phyloP scores from a whole-genome alignment of 2,888 invertebrate genomes.

The Drosophila mercatorum region DNA sequence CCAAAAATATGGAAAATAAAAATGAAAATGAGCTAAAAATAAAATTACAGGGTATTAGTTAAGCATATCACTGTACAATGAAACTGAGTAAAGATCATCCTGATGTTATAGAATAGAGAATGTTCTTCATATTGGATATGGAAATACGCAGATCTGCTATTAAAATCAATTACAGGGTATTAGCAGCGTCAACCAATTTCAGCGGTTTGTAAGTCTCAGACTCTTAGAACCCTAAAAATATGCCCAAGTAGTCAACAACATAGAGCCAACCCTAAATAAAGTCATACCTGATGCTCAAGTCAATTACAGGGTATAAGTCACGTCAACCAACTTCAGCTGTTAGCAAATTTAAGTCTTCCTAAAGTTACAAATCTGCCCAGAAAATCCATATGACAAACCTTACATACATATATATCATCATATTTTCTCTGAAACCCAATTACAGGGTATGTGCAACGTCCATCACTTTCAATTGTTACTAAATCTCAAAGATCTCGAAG shows the following conservation, averaged over 20 bases:
- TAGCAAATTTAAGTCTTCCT: too few relatives aligned
- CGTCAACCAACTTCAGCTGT: too few relatives aligned
- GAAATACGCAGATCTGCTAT: background rate
- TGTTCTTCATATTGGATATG: too few relatives aligned
- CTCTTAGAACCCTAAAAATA: background rate
- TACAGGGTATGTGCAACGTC: background rate
- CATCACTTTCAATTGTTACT: too few relatives aligned
- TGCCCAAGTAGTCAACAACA: background rate
- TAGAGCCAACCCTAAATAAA: too few relatives aligned
- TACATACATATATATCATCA: background rate
- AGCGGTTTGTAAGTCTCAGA: background rate
- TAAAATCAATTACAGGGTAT: background rate
- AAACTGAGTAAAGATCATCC: background rate
- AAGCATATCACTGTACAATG: background rate
- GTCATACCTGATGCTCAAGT: too few relatives aligned
- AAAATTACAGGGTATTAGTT: background rate
- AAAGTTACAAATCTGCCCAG: background rate
- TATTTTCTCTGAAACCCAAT: background rate
- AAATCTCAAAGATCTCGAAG: too few relatives aligned
- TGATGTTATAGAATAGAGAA: too few relatives aligned
- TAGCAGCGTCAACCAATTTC: background rate
- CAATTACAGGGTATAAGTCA: background rate
- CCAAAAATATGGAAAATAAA: too few relatives aligned
- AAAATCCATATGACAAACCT: background rate
- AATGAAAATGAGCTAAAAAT: background rate